Evolutionary conservation across 2,113 vertebrate genomes (phyloP), one percentile per base, ranked within the genome.

Genomic region (Clarias magur): DNA sequence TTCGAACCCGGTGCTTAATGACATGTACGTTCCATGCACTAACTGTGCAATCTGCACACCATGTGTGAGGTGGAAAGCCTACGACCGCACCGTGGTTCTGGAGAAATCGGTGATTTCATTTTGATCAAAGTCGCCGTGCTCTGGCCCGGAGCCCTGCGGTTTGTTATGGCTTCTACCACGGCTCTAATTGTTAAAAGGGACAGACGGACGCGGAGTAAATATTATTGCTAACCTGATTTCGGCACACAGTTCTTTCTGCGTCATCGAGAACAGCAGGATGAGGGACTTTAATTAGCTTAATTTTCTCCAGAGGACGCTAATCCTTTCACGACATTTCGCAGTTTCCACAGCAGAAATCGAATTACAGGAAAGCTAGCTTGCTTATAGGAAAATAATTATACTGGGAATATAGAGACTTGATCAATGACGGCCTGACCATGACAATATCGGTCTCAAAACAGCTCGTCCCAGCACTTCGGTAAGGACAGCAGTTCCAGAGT

Each of bases 31-130:
- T 86, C 56, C 62, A 27, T 75, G 56, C 60, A 42, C 38, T 73
- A 78, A 76, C 78, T 78, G 63, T 84, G 82, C 81, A 93, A 93
- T 92, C 88, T 95, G 93, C 42, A 1, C 84, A 10, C 92, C 93
- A 93, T 93, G 90, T 93, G 92, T 90, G 87, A 88, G 88, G 42
- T 17, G 70, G 86, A 82, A 54, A 27, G 67, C 91, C 90, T 88
- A 54, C 90, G 90, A 91, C 90, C 79, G 85, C 91, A 91, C 89
- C 88, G 19, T 27, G 67, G 63, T n/a, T 92, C 83, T 85, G 88
- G 85, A 90, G 89, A 88, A 87, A 87, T 89, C 90, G 67, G 89
- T 94, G 91, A 93, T 95, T 94, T 93, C 76, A 89, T 92, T 93
- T 92, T 91, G 92, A 93, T 93, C 89, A 90, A 87, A 88, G 88